These are phyloP conservation scores for Drosophila falleni DNA, from an alignment of 2,888 invertebrate species.

Conservation along the genomic window DNA sequence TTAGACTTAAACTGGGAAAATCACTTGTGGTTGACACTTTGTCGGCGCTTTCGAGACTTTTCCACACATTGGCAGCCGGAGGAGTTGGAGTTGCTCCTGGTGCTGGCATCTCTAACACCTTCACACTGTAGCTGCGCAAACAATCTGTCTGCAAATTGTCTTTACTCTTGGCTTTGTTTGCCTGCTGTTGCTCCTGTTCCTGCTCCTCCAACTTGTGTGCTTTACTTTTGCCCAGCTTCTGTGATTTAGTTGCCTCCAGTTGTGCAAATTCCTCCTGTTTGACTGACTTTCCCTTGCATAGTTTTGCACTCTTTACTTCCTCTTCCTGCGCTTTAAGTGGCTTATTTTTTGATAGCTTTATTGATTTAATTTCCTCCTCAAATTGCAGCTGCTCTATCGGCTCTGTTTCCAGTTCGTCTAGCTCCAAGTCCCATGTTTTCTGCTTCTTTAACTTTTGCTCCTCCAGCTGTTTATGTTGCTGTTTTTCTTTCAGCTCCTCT, in stretches of 20 bases:
- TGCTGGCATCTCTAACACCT: conserved; percentile 34
- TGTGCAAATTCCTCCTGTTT: not conserved
- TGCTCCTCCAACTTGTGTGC: not conserved
- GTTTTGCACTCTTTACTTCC: not conserved
- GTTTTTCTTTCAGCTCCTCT: too few relatives aligned
- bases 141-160: not conserved
- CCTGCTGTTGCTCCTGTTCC: not conserved
- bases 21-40: conserved; percentile 5
- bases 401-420: not conserved
- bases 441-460: not conserved
- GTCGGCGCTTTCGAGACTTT: conserved; percentile 24
- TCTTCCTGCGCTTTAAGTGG: not conserved
- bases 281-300: not conserved
- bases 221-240: not conserved
- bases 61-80: conserved; percentile 23
- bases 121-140: conserved; percentile 19
- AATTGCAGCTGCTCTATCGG: too few relatives aligned
- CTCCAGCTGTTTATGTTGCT: not conserved
- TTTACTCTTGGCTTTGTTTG: too few relatives aligned
- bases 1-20: conserved; percentile 29
- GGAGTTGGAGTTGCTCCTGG: not conserved
- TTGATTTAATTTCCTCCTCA: not conserved
- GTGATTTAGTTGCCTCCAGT: too few relatives aligned
- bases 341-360: conserved; percentile 3
- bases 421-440: not conserved